Evolutionary conservation across 1,140 invertebrate genomes (phyloP).

Genomic region (Apis cerana): DNA sequence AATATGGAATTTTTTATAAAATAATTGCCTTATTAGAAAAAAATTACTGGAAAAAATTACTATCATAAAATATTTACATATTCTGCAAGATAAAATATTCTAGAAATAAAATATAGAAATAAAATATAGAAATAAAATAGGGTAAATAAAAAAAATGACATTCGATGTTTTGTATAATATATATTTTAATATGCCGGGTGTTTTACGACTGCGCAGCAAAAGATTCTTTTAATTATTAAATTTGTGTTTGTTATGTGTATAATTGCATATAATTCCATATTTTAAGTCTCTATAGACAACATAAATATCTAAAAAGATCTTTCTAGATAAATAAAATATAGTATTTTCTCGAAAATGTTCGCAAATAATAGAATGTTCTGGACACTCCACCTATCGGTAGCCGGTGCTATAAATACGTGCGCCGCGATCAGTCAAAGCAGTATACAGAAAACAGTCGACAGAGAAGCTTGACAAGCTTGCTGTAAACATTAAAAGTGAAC

Average conservation of each 20-base stretch:
- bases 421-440: constrained; percentile 14
- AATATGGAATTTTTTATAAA: background rate
- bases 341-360: constrained; percentile 31
- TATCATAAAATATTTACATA: background rate
- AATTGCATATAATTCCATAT: background rate
- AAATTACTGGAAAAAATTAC: background rate
- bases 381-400: background rate
- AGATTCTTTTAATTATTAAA: background rate
- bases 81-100: background rate
- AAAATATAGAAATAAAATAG: no score
- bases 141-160: background rate
- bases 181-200: background rate
- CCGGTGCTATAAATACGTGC: constrained; percentile 52
- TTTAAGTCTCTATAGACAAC: no score
- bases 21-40: no score
- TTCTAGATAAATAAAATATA: background rate
- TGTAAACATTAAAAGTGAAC: background rate
- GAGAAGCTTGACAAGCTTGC: background rate
- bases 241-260: background rate
- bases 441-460: background rate
- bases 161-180: background rate
- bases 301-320: background rate
- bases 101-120: background rate
- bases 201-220: background rate
- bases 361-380: constrained; percentile 31